Base-by-base conservation (phyloP, 2,113 vertebrate species). In the Actenoides hombroni region DNA sequence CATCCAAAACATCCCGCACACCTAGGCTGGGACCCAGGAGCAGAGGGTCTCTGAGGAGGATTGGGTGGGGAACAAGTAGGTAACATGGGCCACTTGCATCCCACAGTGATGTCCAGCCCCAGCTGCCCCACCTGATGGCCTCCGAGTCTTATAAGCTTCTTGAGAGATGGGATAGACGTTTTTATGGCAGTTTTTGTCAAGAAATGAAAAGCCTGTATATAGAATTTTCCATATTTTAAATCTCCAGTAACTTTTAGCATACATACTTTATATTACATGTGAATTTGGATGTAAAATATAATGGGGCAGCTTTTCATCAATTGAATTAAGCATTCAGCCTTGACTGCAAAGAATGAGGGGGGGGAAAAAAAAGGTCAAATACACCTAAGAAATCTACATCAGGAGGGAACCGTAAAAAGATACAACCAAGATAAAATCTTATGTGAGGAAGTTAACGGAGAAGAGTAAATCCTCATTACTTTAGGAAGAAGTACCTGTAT, bases 341-440 rank as follows among this genome's bases (percentile, higher is more conserved):
- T 0, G 0, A 51, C 0, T 49, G 74, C 61, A 79, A 88, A 7
- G n/a, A 35, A 79, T 42, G 42, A 74, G 20, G 3, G 14, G 13
- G 63, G 49, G 44, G 64, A 42, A 42, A 29, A 26, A 11, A 26
- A 4, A 60, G 8, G 83, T 59, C 42, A 85, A 83, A 86, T 21
- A 78, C 42, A 64, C 63, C 78, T 83, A 88, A 91, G 69, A 94
- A 92, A 94, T 87, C 81, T 68, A 20, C 53, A 57, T 89, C 84
- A 91, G 63, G 28, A 83, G 51, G 49, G 91, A 95, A 46, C 29
- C 53, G 61, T 92, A 96, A 95, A 96, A 95, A 95, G 54, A 94
- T 85, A 92, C 59, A 86, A 44, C 82, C 68, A 53, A 92, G 78
- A 94, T 91, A 94, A 95, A 95, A 91, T 48, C 85, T 95, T 94